Percentiles rank a stretch among this genome's conserved stretches.
These are phyloP conservation scores for Hyla sarda DNA, from an alignment of 2,113 vertebrate genomes.

Conservation along the genomic window DNA sequence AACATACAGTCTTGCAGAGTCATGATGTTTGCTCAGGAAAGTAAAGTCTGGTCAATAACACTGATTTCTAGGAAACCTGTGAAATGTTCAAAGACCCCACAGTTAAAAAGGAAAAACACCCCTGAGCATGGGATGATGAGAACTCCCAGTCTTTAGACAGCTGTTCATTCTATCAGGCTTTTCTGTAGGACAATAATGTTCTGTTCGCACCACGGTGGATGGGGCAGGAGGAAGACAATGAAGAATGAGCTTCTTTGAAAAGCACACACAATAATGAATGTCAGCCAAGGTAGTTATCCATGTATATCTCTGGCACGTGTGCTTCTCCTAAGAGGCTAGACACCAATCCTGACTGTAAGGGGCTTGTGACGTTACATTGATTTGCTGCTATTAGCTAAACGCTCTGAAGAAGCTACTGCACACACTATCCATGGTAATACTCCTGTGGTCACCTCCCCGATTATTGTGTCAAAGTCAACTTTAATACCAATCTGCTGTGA, in stretches of 20 bases:
- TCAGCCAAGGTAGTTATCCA: conserved; percentile 35
- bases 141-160: neutral
- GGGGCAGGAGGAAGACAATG: neutral
- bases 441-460: conserved; percentile 8
- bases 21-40: conserved; percentile 3
- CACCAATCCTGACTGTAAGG: conserved; percentile 31
- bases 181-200: neutral
- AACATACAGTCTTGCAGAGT: neutral
- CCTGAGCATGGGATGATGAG: neutral
- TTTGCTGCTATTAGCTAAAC: conserved; percentile 25
- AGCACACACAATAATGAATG: neutral
- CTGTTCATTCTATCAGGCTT: neutral
- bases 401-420: neutral
- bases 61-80: neutral
- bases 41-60: neutral
- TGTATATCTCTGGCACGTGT: conserved; percentile 22
- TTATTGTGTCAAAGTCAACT: neutral
- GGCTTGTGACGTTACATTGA: conserved; percentile 42
- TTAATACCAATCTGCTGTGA: neutral
- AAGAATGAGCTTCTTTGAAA: conserved; percentile 8
- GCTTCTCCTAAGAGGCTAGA: conserved; percentile 22
- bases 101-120: neutral
- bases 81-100: conserved; percentile 10
- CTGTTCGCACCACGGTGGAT: neutral
- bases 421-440: neutral